These are phyloP conservation scores for Glossophaga mutica DNA, from an alignment of 2,797 vertebrate species.

Conservation along the genomic window DNA sequence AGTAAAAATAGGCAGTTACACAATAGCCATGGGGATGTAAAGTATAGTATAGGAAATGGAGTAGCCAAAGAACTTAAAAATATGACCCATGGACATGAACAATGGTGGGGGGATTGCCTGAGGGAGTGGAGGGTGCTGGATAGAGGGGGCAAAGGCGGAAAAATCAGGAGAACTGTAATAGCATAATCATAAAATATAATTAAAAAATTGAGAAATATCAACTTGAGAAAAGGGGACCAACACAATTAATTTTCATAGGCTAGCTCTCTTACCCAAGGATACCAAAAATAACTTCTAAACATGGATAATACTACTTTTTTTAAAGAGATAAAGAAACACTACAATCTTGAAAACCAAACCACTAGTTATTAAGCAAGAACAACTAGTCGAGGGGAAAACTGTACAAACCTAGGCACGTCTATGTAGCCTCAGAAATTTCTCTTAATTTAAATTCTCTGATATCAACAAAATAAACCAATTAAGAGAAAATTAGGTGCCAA, in stretches of 20 bases:
- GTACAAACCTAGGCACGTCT: background rate
- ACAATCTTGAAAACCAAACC: background rate
- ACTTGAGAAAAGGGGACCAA: background rate
- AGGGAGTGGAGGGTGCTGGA: no score
- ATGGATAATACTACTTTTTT: background rate
- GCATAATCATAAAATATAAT: background rate
- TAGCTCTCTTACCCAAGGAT: background rate
- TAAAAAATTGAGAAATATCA: background rate
- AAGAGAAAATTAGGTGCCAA: background rate
- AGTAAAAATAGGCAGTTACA: no score
- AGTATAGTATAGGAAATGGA: no score
- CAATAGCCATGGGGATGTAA: no score
- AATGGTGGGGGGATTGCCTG: no score
- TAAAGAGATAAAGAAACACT: background rate
- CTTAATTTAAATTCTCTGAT: background rate
- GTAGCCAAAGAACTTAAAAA: no score
- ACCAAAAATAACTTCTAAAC: background rate
- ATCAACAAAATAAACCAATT: background rate
- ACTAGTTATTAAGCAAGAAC: background rate
- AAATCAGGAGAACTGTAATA: no score
- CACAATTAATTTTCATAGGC: background rate
- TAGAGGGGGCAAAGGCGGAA: no score
- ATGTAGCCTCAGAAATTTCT: background rate
- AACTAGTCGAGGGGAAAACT: background rate
- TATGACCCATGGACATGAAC: no score